A percentile compares a stretch with the other conserved stretches of the same genome.
Evolutionary conservation across 2,797 vertebrate genomes (phyloP).

Genomic region (Vespertilio murinus): DNA sequence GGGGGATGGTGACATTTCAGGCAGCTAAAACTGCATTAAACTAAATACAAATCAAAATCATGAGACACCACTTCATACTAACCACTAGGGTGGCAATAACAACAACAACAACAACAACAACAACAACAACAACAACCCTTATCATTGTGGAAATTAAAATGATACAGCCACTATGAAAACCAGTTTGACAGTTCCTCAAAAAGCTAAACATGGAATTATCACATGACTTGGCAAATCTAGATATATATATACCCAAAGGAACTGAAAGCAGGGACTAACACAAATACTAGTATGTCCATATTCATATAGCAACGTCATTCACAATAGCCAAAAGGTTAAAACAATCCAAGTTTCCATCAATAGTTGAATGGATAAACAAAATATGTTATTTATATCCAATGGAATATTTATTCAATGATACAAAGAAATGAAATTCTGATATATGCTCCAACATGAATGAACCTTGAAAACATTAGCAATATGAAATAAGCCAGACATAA

Average conservation of each 20-base stretch:
- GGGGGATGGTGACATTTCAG: constrained; percentile 10
- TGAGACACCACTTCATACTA: background rate
- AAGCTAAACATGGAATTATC: background rate
- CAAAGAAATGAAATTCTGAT: constrained; percentile 31
- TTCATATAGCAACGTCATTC: background rate
- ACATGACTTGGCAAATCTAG: background rate
- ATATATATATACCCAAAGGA: constrained; percentile 24
- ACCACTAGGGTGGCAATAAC: background rate
- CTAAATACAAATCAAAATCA: constrained; percentile 21
- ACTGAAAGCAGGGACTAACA: constrained; percentile 28
- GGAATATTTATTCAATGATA: constrained; percentile 11
- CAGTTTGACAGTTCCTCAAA: background rate
- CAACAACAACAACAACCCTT: background rate
- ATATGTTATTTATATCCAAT: background rate
- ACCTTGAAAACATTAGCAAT: constrained; percentile 9
- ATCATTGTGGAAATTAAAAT: background rate
- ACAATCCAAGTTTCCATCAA: background rate
- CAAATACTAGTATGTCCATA: background rate
- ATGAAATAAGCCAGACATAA: constrained; percentile 25
- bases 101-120: constrained; percentile 29
- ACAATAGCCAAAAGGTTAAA: background rate
- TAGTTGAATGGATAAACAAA: background rate
- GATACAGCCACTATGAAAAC: background rate
- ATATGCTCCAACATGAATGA: background rate
- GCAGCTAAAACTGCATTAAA: constrained; percentile 16